Base-by-base conservation (phyloP, 2,888 invertebrate species). In the Coecobrya sp. region DNA sequence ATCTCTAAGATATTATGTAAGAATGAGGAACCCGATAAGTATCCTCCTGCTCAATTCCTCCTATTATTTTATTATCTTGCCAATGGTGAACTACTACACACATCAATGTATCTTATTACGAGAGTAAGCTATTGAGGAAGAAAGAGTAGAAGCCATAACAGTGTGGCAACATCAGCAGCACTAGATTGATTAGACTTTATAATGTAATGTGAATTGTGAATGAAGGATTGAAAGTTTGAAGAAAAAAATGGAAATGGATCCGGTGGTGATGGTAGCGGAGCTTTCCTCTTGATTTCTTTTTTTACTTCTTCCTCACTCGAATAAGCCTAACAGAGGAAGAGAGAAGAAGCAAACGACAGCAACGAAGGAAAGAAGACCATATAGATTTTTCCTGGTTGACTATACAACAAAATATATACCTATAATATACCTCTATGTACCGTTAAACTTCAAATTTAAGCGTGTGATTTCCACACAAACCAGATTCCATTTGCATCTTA, bases 131-230 rank as follows among this genome's bases (percentile, higher is more conserved):
- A 19, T 62, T 22, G 62, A 49, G 49, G n/a, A 62, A 22, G 62
- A 19, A 22, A 25, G 8, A 19, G 22, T 10, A 11, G 62, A 25
- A 5, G n/a, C 19, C 19, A 55, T 49, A 49, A n/a, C 19, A 62
- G 25, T 30, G n/a, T 79, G 16, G 79, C 79, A 84, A 55, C 59
- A 36, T 13, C 30, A 82, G 49, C 25, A 82, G n/a, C n/a, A 73
- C 27, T n/a, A 68, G 89, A 92, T 73, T 92, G 85, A 92, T 92
- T 89, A 92, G 89, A 92, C 89, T 92, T 92, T 92, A 92, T 92
- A 90, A 92, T 89, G 89, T 90, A 86, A 89, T 89, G 89, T 86
- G 89, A 92, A 84, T 82, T 86, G 73, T 92, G 86, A 82, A 81
- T 88, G 89, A 81, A 84, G 89, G 89, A 89, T 89, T 92, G 92